Base-by-base conservation (phyloP, 2,797 vertebrate species). In the Parambassis ranga region DNA sequence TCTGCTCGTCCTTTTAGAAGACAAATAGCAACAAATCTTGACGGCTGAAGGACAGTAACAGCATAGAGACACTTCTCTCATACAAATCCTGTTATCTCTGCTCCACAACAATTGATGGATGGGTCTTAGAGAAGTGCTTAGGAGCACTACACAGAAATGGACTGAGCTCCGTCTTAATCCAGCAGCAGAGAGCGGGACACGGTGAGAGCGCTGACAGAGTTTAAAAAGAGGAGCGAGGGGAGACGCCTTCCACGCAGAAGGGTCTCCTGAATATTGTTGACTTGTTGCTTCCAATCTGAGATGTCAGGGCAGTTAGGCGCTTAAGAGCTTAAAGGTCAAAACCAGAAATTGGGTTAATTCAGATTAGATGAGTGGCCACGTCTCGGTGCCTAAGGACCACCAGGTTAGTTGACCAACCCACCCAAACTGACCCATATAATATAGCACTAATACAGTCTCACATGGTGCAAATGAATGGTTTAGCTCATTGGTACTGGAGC, bases 321-420 rank as follows among this genome's bases (percentile, higher is more conserved):
- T 90, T 87, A 91, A 85, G 63, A 82, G 85, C 87, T 89, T 89
- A 88, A 39, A 56, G 48, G 77, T 78, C 79, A 66, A 71, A 77
- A 73, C 77, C 57, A 79, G 82, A 87, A 89, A 87, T 73, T 67
- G 78, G 82, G 83, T 89, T 90, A 87, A 87, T 89, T 88, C 78
- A 89, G 86, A 88, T 91, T 88, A 88, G 74, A 65, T 14, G 4
- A 64, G 73, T 22, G 50, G 59, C n/a, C n/a, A n/a, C n/a, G n/a
- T n/a, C n/a, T 65, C 43, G 59, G 51, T 37, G 58, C 52, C 0
- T 7, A 55, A 61, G 60, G 86, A 87, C 87, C 89, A 82, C 81
- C 71, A 6, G 47, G 30, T 32, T 65, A 10, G 62, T 36, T 13
- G 23, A 37, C 15, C 26, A 36, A 47, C 50, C 59, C 65, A 32